Percentiles rank a stretch among this genome's conserved stretches.
Evolutionary conservation across 2,113 vertebrate species (phyloP).

Genomic region (Vombatus ursinus): DNA sequence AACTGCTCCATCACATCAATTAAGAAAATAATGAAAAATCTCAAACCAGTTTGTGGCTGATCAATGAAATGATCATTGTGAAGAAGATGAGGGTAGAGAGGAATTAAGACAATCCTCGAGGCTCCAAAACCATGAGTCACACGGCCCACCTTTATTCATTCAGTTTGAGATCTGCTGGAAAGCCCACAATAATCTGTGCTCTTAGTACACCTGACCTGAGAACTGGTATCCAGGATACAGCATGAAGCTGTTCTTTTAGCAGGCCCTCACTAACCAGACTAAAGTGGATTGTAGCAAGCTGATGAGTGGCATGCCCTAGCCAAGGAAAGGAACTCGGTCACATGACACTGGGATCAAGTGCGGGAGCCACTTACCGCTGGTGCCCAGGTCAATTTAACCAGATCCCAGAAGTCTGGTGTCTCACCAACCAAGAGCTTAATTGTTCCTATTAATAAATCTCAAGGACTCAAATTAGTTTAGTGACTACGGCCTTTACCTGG

Average conservation of each 20-base stretch:
- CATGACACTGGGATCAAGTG: constrained; percentile 55
- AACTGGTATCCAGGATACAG: constrained; percentile 89
- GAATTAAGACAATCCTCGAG: background rate
- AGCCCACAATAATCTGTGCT: constrained; percentile 81
- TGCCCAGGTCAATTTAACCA: constrained; percentile 62
- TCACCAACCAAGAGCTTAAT: constrained; percentile 42
- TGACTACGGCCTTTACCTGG: constrained; percentile 62
- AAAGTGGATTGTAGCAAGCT: constrained; percentile 77
- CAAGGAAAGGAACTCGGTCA: constrained; percentile 71
- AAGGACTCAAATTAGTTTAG: constrained; percentile 9
- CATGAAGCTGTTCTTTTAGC: constrained; percentile 86
- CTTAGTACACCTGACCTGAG: constrained; percentile 82
- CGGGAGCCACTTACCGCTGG: constrained; percentile 59
- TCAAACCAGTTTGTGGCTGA: background rate
- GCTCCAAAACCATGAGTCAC: background rate
- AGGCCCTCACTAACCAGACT: constrained; percentile 80
- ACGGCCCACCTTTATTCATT: constrained; percentile 65
- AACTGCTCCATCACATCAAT: constrained; percentile 55
- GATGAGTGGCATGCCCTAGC: constrained; percentile 82
- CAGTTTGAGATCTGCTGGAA: constrained; percentile 78
- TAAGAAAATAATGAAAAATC: background rate
- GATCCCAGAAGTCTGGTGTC: constrained; percentile 50
- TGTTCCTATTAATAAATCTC: constrained; percentile 2
- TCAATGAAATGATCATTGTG: background rate
- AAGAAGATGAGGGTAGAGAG: background rate